Evolutionary conservation across 2,797 vertebrate species (phyloP), one percentile per base, ranked within the genome.

Genomic region (Macropus fuliginosus): DNA sequence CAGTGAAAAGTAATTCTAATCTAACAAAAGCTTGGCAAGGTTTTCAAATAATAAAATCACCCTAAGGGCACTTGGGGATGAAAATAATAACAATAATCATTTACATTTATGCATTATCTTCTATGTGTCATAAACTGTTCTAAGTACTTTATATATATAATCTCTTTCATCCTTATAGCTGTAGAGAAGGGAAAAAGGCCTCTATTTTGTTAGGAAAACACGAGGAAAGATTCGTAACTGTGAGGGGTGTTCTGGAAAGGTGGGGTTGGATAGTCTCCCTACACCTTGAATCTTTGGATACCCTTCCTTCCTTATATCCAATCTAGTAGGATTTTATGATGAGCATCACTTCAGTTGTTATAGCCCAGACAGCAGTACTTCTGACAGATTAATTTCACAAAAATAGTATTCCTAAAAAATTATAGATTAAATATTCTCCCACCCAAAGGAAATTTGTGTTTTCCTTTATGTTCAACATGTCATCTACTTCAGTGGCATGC

Each of bases 391-490:
- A 34, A 3, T 94, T 59, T 55, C 92, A 31, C 91, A 94, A 93
- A 56, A 94, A 92, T 50, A 8, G 29, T 91, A 87, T 94, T 92
- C 52, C 94, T 91, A 93, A 92, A 95, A 94, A 81, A 92, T 31
- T 89, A n/a, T 55, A 34, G 74, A 12, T 52, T 81, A 46, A 46
- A 81, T 46, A 81, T 81, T 46, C 40, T 8, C 12, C 21, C 21
- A 10, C 74, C 40, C 18, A 46, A 46, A 46, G 21, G 74, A 46
- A 81, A 46, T 31, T 55, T 59, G 91, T 50, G 81, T 94, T 96
- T 56, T 74, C 92, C 91, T 40, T 96, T 28, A 10, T 29, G n/a
- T 94, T 62, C 91, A 91, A 96, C 95, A 91, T 93, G 92, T 34
- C 21, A 46, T 29, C 5, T 91, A 12, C 92, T 54, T 59, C 56